Evolutionary conservation across 2,113 vertebrate species (phyloP).

Genomic region (Dasyurus viverrinus): DNA sequence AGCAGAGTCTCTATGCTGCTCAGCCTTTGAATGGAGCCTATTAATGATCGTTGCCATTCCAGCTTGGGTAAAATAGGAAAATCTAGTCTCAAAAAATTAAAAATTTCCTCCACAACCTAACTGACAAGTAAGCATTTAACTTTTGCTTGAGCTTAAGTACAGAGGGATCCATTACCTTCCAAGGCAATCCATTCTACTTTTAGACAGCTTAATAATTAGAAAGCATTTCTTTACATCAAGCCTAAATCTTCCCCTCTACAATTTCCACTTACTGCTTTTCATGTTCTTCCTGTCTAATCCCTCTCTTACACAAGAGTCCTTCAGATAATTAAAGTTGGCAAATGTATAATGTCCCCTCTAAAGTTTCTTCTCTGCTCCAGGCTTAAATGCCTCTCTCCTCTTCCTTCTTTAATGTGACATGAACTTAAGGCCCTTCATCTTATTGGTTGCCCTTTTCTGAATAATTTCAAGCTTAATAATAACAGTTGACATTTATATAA

Average conservation of each 20-base stretch:
- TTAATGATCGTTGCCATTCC: background rate
- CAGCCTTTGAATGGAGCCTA: background rate
- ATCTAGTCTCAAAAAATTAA: background rate
- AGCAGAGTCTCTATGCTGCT: background rate
- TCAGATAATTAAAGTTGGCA: background rate
- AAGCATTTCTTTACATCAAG: background rate
- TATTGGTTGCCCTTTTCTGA: too few species aligned
- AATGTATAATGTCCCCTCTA: background rate
- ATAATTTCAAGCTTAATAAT: too few species aligned
- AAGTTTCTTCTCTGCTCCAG: background rate
- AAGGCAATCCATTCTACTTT: background rate
- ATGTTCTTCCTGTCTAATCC: background rate
- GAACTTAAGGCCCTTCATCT: too few species aligned
- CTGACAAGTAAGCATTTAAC: background rate
- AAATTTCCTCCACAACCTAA: background rate
- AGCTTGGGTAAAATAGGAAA: background rate
- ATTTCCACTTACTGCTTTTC: background rate
- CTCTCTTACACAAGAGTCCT: background rate
- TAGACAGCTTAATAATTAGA: background rate
- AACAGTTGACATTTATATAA: too few species aligned
- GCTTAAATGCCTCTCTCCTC: background rate
- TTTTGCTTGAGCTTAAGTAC: background rate
- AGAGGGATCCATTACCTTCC: background rate
- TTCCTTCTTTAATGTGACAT: background rate
- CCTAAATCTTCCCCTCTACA: background rate